phyloP scores from a whole-genome alignment of 2,113 vertebrate genomes.

The Crotalus helleri region DNA sequence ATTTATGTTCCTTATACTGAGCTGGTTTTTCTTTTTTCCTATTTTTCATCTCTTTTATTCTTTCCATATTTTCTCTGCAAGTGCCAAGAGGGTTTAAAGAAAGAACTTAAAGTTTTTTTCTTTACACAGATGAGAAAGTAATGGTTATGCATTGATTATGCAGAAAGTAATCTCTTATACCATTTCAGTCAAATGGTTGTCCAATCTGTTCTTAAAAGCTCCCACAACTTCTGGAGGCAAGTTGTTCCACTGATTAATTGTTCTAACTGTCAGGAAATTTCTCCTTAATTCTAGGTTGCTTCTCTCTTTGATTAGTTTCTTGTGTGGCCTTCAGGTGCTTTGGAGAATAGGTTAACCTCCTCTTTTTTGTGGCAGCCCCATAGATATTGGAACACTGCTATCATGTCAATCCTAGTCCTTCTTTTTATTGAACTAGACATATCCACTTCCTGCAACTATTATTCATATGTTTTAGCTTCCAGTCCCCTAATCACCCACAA shows the following conservation, averaged over 20 bases:
- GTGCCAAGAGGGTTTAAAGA: neutral
- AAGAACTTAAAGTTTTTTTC: neutral
- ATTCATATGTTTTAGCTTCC: too few species aligned
- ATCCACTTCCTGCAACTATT: neutral
- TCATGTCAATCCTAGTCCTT: neutral
- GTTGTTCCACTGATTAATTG: too few species aligned
- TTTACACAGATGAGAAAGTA: neutral
- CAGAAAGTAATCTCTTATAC: neutral
- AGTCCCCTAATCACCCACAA: neutral
- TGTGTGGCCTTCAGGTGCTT: too few species aligned
- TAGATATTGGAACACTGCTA: neutral
- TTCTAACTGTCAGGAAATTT: too few species aligned
- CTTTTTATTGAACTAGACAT: neutral
- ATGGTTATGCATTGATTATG: neutral
- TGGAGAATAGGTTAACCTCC: too few species aligned
- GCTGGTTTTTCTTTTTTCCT: neutral
- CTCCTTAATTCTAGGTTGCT: too few species aligned
- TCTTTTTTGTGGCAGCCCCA: too few species aligned
- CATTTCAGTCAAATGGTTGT: neutral
- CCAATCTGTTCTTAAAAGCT: too few species aligned
- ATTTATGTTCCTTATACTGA: neutral
- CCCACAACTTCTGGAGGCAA: too few species aligned
- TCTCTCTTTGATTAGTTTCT: too few species aligned
- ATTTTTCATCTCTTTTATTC: neutral
- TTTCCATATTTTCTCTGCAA: neutral